Base-by-base conservation (phyloP, 2,113 vertebrate genomes). In the Microcebus murinus region DNA sequence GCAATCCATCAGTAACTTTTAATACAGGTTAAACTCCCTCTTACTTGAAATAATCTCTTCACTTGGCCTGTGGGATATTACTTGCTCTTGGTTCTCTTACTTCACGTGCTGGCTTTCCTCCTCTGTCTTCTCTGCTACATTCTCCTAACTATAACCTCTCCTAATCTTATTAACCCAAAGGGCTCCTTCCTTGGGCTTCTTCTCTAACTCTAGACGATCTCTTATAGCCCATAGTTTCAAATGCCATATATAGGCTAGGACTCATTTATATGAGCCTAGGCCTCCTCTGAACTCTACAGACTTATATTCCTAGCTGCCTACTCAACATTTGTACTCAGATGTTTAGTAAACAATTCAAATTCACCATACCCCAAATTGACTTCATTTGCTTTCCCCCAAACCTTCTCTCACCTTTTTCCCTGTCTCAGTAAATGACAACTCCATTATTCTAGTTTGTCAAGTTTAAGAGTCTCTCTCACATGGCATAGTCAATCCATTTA, bases 61-160 rank as follows among this genome's bases (percentile, higher is more conserved):
- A 74, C 48, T 93, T 90, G 84, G 48, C n/a, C 76, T 90, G 1
- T 90, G 36, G n/a, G 8, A 59, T 90, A 83, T 76, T 18, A n/a
- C n/a, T 92, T 87, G 65, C 29, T 73, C 61, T 87, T 94, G n/a
- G n/a, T 94, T 94, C 83, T 89, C 11, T 61, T 79, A 82, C 25
- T 50, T 91, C 34, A 88, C 27, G 25, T 10, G 87, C 61, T 74
- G n/a, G 48, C 57, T 96, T 81, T 96, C 50, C 45, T 80, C 74
- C 42, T 23, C 10, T 59, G 29, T 77, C 25, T 94, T 94, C 34
- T 93, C 52, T 95, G 25, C 34, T 84, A 68, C 27, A 80, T 61
- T 84, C 27, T 91, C 39, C 65, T 90, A 45, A 84, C 87, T 34
- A 34, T 76, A 73, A 92, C 21, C 11, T 87, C 18, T 93, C n/a